Base-by-base conservation (phyloP, 2,797 vertebrate species). In the Amniataba percoides region DNA sequence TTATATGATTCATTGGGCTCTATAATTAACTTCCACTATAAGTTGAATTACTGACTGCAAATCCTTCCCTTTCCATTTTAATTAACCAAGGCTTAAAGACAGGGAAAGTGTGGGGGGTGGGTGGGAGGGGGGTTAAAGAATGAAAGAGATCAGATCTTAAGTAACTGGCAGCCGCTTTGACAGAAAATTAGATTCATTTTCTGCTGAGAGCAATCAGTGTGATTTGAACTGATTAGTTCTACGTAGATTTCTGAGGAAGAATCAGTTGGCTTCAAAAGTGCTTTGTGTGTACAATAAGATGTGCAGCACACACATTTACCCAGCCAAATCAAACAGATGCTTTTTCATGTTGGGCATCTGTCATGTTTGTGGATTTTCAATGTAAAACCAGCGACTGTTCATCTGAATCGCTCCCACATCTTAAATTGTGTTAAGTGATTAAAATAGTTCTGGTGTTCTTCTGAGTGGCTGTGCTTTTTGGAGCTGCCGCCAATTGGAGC, bases 121-220 rank as follows among this genome's bases (percentile, higher is more conserved):
- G 68, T 63, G 74, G 82, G 62, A 80, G 55, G 87, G 74, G 81
- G 80, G 78, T 75, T 82, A 89, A 87, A 91, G 74, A 88, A 79
- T 87, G 77, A 90, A 88, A 91, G 88, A 92, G 92, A 94, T 93
- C 89, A 90, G 87, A 89, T 90, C 86, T 95, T 92, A 93, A 95
- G 89, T 93, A 94, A 95, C 91, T 94, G 93, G 92, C 93, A 93
- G 90, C 89, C 82, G 89, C 88, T 95, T 91, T 91, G 90, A 93
- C 92, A 92, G 90, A 94, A 92, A 93, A 94, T 93, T 87, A 79
- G 87, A 95, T 95, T 90, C 89, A 92, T 93, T 93, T 94, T 92
- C 85, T 93, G 77, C 86, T 86, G 85, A 90, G 90, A 92, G 92
- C 88, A 94, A 95, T 94, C 94, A 93, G 86, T 83, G 84, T 93